phyloP scores from a whole-genome alignment of 2,888 invertebrate genomes.

The Drepana falcataria region DNA sequence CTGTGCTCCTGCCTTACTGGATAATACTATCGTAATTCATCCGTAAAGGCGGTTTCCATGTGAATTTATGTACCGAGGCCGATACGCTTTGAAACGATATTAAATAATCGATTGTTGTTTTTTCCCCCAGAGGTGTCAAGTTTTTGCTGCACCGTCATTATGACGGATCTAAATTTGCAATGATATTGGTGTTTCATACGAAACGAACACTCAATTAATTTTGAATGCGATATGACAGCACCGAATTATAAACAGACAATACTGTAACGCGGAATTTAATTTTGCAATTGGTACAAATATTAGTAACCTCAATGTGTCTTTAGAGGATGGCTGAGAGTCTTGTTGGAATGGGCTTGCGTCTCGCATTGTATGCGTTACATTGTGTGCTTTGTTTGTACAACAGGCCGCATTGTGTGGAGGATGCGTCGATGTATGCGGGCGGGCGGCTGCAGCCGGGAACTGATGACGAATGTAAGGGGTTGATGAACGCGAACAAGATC shows the following conservation, averaged over 20 bases:
- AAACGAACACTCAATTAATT: constrained; percentile 64
- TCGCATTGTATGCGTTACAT: constrained; percentile 27
- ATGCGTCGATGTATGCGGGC: constrained; percentile 58
- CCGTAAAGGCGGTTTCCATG: constrained; percentile 23
- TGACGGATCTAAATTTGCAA: constrained; percentile 61
- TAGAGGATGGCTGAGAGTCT: constrained; percentile 11
- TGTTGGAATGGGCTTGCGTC: constrained; percentile 4
- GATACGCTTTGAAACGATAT: constrained; percentile 42
- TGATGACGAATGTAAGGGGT: constrained; percentile 72
- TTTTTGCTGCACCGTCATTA: constrained; percentile 67
- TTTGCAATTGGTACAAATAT: constrained; percentile 25
- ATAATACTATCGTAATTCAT: constrained; percentile 10
- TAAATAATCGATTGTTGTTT: constrained; percentile 61
- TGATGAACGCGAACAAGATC: constrained; percentile 69
- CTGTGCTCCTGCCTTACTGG: constrained; percentile 27
- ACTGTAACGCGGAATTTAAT: constrained; percentile 23
- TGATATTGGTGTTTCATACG: constrained; percentile 42
- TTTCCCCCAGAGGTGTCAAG: constrained; percentile 50
- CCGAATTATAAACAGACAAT: constrained; percentile 49
- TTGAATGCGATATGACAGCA: constrained; percentile 62
- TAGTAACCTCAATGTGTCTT: constrained; percentile 26
- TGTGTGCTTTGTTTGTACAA: constrained; percentile 26
- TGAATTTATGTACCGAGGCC: constrained; percentile 40
- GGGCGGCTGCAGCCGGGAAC: constrained; percentile 33
- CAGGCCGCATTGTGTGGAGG: constrained; percentile 19